Evolutionary conservation across 2,797 vertebrate species (phyloP), one percentile per base, ranked within the genome.

Genomic region (Fratercula arctica): DNA sequence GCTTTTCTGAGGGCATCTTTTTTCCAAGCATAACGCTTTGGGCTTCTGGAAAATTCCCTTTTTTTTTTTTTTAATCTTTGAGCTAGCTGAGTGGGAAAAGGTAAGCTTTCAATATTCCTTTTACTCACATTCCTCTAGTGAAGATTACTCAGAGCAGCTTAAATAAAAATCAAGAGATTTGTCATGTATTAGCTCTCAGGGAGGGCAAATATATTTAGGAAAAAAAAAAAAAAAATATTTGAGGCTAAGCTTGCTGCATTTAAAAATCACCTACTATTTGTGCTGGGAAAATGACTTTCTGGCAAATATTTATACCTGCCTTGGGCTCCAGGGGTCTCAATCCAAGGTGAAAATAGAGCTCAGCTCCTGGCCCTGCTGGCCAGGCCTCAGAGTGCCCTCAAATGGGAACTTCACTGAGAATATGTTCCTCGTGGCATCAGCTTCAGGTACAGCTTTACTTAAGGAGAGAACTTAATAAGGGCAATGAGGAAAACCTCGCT

Each of bases 131-230:
- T 88, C 85, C 85, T 92, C 67, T 60, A 69, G 87, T 53, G 79
- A 87, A 82, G 93, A 95, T 96, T 94, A 96, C 90, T 96, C 95
- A 96, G 93, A 94, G 79, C 53, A 84, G 87, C 93, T 95, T 94
- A 92, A 94, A 92, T 43, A 91, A 90, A 96, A 96, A 94, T 76
- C 87, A 76, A 86, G 79, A 94, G 92, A 89, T 92, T 92, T 93
- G 90, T 94, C 93, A 88, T 4, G 9, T 94, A 89, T 89, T 83
- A 95, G 79, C n/a, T 80, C 74, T 76, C 72, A 50, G 33, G 33
- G n/a, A 88, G n/a, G 48, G 69, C 46, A 90, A 93, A 72, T 83
- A 90, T 78, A 75, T 87, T 93, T 66, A 89, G 79, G 39, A 13
- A 11, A 41, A 51, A n/a, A 79, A 88, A 70, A 64, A 43, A 33